Evolutionary conservation across 2,888 invertebrate genomes (phyloP).

Genomic region (Eustalomyia histrio): DNA sequence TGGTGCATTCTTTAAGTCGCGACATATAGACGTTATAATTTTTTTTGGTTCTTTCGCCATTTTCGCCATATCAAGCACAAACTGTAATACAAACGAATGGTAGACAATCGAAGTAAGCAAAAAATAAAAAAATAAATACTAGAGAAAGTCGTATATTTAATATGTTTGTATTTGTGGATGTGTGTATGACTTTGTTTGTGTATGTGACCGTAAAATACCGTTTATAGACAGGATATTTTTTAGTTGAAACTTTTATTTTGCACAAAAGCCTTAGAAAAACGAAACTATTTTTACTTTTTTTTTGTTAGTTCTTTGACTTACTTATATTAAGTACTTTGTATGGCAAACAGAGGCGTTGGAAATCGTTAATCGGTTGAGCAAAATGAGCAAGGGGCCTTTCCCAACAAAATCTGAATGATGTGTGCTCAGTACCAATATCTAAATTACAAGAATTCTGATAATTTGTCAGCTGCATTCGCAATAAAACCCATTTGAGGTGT

Average conservation of each 20-base stretch:
- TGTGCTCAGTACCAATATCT: no score
- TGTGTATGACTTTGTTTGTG: not conserved
- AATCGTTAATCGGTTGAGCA: no score
- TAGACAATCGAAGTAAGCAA: slow-evolving; percentile 58
- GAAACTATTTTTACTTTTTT: slow-evolving; percentile 27
- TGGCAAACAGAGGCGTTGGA: slow-evolving; percentile 13
- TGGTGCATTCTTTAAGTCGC: slow-evolving; percentile 58
- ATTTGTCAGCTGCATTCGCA: no score
- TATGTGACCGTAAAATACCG: slow-evolving; percentile 21
- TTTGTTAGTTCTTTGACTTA: slow-evolving; percentile 50
- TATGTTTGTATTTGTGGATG: not conserved
- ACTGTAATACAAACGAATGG: slow-evolving; percentile 40
- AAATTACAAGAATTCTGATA: no score
- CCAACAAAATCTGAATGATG: no score
- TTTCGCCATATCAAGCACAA: slow-evolving; percentile 39
- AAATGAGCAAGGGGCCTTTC: no score
- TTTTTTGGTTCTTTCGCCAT: slow-evolving; percentile 22
- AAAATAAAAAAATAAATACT: slow-evolving; percentile 55
- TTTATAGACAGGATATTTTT: slow-evolving; percentile 62
- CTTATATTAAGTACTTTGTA: slow-evolving; percentile 33
- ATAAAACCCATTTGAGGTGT: no score
- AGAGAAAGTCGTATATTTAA: slow-evolving; percentile 29
- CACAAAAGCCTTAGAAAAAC: slow-evolving; percentile 55
- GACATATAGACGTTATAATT: slow-evolving; percentile 51
- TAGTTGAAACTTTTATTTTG: slow-evolving; percentile 22